phyloP scores from a whole-genome alignment of 1,140 invertebrate genomes.

The Cherax quadricarinatus region DNA sequence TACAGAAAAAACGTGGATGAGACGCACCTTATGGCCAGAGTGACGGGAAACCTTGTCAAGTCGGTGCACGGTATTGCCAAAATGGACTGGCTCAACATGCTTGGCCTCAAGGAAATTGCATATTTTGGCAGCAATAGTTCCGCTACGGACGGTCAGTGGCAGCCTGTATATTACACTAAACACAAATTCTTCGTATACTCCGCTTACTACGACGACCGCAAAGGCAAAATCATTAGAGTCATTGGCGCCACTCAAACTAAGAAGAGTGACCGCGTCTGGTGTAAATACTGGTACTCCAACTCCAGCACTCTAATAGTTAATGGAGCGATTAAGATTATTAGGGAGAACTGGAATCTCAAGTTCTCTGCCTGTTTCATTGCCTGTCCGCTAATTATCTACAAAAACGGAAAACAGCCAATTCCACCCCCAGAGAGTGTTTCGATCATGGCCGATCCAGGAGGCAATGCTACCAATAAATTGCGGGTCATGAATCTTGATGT shows the following conservation, averaged over 20 bases:
- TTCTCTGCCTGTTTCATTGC: constrained; percentile 94
- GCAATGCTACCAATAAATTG: constrained; percentile 80
- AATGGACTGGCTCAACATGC: constrained; percentile 62
- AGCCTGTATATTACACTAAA: constrained; percentile 76
- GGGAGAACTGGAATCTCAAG: constrained; percentile 96
- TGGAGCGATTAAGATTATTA: constrained; percentile 82
- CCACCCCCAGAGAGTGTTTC: constrained; percentile 70
- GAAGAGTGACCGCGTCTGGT: constrained; percentile 86
- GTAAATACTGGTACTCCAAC: constrained; percentile 86
- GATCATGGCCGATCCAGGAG: constrained; percentile 69
- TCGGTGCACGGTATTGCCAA: constrained; percentile 61
- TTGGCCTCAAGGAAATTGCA: constrained; percentile 55
- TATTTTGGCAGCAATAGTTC: constrained; percentile 69
- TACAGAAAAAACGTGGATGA: constrained; percentile 72
- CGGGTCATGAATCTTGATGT: constrained; percentile 77
- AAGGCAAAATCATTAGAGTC: constrained; percentile 82
- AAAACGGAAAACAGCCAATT: constrained; percentile 78
- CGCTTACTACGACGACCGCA: constrained; percentile 85
- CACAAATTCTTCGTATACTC: constrained; percentile 94
- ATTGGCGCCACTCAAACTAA: constrained; percentile 83
- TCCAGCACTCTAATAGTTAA: constrained; percentile 74
- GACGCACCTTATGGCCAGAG: constrained; percentile 70
- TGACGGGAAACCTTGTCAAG: constrained; percentile 68
- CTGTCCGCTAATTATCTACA: constrained; percentile 82
- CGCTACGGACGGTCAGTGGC: constrained; percentile 76